Evolutionary conservation across 2,888 invertebrate genomes (phyloP), one percentile per base, ranked within the genome.

Genomic region (Trypoxylon attenuatum): DNA sequence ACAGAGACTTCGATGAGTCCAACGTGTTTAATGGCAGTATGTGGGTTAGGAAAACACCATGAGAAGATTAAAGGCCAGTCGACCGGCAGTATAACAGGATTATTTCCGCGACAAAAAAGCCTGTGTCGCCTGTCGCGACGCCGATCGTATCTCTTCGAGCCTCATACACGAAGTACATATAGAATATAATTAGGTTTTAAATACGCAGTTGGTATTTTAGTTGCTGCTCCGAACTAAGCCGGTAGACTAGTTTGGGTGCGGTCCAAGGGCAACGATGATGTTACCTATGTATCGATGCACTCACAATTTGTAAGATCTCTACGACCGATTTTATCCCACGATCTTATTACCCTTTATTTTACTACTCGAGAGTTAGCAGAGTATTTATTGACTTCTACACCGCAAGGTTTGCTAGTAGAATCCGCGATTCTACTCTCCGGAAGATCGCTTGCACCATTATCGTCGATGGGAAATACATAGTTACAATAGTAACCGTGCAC

Each of bases 181-280:
- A 66, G 60, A 62, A 69, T 73, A 73, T 73, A 66, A 71, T 75
- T 75, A 71, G 60, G 57, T 63, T 58, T 73, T 69, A 64, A 77
- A 64, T 71, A 76, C 65, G 71, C 66, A 71, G 58, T 75, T 75
- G 59, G 66, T 77, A 75, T 77, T 78, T 76, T 71, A 70, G 67
- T 78, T 65, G 68, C 69, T 65, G 62, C 60, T 56, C 60, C 57
- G 60, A 58, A 67, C 66, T 63, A 77, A 70, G 67, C 71, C 72
- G 46, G 69, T 58, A 60, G 57, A 76, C 63, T 68, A 73, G 77
- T 75, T 78, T 78, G 77, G 76, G 76, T 66, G 47, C 29, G 63
- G 52, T 78, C 73, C 77, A 78, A 78, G 77, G 77, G 69, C 77
- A 76, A 55, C 46, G 46, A 33, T n/a, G n/a, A n/a, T 65, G 61